Base-by-base conservation (phyloP, 2,888 invertebrate genomes). In the Stomorhina lunata region DNA sequence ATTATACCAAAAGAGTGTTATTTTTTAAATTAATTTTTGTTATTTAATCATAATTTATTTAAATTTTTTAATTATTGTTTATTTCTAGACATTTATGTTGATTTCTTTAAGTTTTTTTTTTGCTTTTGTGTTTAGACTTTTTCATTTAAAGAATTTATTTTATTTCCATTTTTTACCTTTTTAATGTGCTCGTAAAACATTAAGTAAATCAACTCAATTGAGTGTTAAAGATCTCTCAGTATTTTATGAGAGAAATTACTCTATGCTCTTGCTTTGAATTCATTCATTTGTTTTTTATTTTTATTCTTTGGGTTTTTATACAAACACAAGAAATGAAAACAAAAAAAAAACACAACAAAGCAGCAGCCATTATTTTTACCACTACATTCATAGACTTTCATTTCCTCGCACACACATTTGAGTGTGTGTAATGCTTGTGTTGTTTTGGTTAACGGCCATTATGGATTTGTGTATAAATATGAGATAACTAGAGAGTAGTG, bases 311-410 rank as follows among this genome's bases (percentile, higher is more conserved):
- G n/a, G n/a, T n/a, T n/a, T n/a, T n/a, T n/a, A n/a, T n/a, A n/a
- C n/a, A n/a, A n/a, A n/a, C n/a, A n/a, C n/a, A n/a, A n/a, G n/a
- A n/a, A n/a, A n/a, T n/a, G n/a, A n/a, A n/a, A n/a, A n/a, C 22
- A 55, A 27, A 5, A 43, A n/a, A 71, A 55, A 65, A 57, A 59
- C 69, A 55, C 83, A 80, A 83, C 77, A 84, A 84, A 82, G 84
- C 84, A 84, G 85, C 85, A 81, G 85, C 86, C 85, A 86, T 85
- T 85, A 83, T 78, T 69, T 68, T 72, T 68, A 78, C 83, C 55
- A 83, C 72, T 79, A 69, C 83, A 68, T 10, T 27, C 9, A 61
- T 71, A n/a, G 37, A 25, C 57, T 0, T 29, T 65, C 15, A 77
- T 73, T 75, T 59, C 57, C 77, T 55, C 68, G 40, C 77, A 61